phyloP scores from a whole-genome alignment of 2,113 vertebrate genomes.

The Mirza zaza region DNA sequence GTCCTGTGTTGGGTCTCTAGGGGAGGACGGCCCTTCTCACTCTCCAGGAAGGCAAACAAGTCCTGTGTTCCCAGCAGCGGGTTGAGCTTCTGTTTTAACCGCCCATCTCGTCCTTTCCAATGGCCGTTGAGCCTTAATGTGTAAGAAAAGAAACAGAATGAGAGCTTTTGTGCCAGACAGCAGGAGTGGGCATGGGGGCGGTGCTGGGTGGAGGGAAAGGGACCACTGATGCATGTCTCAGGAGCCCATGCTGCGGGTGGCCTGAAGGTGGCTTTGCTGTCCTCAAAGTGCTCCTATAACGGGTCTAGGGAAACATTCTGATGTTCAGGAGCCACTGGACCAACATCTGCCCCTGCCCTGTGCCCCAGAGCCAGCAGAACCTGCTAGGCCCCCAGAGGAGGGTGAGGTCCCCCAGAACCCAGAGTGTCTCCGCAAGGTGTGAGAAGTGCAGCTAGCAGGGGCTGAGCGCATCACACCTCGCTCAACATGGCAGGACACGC shows the following conservation, averaged over 20 bases:
- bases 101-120: neutral
- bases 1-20: neutral
- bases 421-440: rapidly evolving
- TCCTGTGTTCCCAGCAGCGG: neutral
- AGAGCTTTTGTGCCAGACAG: neutral
- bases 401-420: neutral
- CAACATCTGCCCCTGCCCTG: neutral
- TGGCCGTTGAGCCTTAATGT: neutral
- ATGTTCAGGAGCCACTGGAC: neutral
- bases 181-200: neutral
- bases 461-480: neutral
- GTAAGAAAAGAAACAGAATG: neutral
- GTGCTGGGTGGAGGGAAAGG: neutral
- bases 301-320: rapidly evolving
- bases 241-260: neutral
- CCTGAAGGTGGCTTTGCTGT: too few species aligned
- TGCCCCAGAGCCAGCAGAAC: too few species aligned
- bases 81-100: neutral
- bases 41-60: neutral
- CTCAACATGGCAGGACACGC: neutral
- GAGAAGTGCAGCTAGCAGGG: neutral
- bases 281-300: neutral
- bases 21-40: neutral
- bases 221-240: neutral
- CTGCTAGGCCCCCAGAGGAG: neutral